Evolutionary conservation across 2,113 vertebrate genomes (phyloP), one percentile per base, ranked within the genome.

Genomic region (Brachirus orientalis): DNA sequence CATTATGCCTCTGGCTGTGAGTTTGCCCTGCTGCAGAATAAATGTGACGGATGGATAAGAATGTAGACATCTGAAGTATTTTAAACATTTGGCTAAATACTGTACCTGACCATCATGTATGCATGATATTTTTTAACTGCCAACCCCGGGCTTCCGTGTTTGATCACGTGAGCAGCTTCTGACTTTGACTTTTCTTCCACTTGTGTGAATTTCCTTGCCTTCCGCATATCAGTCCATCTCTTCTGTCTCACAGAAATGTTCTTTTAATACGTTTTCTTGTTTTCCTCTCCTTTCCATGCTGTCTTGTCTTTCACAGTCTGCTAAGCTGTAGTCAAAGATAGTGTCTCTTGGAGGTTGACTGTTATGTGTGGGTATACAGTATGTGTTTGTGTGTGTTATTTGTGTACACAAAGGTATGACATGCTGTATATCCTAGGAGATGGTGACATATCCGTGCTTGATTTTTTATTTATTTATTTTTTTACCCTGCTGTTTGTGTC

Each of bases 301-400:
- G 86, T 77, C 85, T 80, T 55, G 80, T 89, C 86, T 86, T 88
- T 90, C 85, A 89, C 90, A 89, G 87, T 91, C 90, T 89, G 77
- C 70, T 91, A 83, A 84, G 83, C 86, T 80, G 67, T 40, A 69
- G 69, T 67, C 41, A n/a, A 40, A 89, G 90, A 91, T 90, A 89
- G 82, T 71, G 84, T 88, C 81, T 77, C 73, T 64, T 36, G 0
- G 58, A 71, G 56, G 60, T 48, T 65, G 47, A 44, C 36, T 59
- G 61, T 51, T 28, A 28, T 28, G 28, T 28, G 28, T 28, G 28
- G 6, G 28, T 28, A 28, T 28, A 43, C 40, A 45, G 48, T 68
- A 16, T 65, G 4, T 79, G 10, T 68, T 2, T 28, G 58, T 56
- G 55, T 75, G 55, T 73, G 46, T 54, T 63, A 10, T 65, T 50